phyloP scores from a whole-genome alignment of 2,888 invertebrate species.

The Oligia fasciuncula region DNA sequence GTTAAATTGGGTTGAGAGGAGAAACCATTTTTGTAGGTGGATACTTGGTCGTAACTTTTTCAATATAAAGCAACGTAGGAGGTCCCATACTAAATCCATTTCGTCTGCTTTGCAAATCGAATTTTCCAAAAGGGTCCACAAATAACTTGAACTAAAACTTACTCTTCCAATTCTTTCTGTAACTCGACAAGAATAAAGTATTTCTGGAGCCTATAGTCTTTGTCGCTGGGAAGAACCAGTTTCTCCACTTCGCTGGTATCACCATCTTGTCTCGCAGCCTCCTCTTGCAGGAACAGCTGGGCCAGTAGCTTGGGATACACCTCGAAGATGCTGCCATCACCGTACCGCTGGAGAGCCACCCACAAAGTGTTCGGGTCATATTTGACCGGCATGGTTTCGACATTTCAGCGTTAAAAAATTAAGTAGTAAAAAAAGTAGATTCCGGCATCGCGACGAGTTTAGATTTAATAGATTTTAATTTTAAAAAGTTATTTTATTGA shows the following conservation, averaged over 20 bases:
- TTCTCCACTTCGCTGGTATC: conserved; percentile 88
- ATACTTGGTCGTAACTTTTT: not conserved
- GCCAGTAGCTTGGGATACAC: conserved; percentile 92
- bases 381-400: conserved; percentile 76
- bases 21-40: not conserved
- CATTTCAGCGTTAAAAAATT: conserved; percentile 65
- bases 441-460: conserved; percentile 2
- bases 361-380: conserved; percentile 86
- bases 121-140: not conserved
- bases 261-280: conserved; percentile 83
- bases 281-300: conserved; percentile 89
- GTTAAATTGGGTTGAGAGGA: not conserved
- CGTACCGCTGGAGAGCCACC: conserved; percentile 89
- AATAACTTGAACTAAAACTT: conserved; percentile 60
- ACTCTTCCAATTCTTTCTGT: conserved; percentile 88
- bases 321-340: conserved; percentile 91
- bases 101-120: not conserved
- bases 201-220: conserved; percentile 92
- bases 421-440: not conserved
- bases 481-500: conserved; percentile 1
- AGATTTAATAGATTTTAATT: too few relatives aligned
- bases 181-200: conserved; percentile 92
- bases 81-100: not conserved
- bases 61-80: not conserved
- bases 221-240: conserved; percentile 92